Evolutionary conservation across 1,140 invertebrate species (phyloP).

Genomic region (Lineus longissimus): DNA sequence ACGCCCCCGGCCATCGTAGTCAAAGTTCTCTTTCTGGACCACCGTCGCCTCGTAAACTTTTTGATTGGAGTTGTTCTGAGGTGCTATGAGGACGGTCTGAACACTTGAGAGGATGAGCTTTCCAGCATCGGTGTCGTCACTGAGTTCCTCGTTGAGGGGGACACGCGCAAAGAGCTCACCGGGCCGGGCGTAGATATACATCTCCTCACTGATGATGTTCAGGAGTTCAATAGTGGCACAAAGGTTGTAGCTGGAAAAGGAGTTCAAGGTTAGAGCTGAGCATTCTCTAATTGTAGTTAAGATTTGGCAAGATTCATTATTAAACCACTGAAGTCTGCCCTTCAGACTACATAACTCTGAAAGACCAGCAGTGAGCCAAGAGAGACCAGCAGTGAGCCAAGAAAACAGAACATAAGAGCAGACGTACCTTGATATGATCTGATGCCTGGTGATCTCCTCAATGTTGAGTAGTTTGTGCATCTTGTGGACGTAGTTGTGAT

Average conservation of each 20-base stretch:
- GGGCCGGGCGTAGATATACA: constrained; percentile 25
- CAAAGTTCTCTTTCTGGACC: constrained; percentile 37
- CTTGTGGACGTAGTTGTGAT: constrained; percentile 46
- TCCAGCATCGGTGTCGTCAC: constrained; percentile 44
- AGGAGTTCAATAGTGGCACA: constrained; percentile 23
- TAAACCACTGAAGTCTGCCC: background rate
- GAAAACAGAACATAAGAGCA: background rate
- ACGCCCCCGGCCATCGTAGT: constrained; percentile 37
- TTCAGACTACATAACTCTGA: no score
- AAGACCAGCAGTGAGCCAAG: background rate
- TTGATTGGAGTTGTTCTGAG: constrained; percentile 1
- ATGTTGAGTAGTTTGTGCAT: constrained; percentile 46
- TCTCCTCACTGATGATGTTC: constrained; percentile 27
- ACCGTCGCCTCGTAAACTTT: constrained; percentile 41
- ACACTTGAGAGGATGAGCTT: constrained; percentile 41
- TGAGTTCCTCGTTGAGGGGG: constrained; percentile 36
- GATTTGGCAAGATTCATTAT: background rate
- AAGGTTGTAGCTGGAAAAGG: constrained; percentile 40
- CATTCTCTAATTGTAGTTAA: no score
- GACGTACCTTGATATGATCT: constrained; percentile 41
- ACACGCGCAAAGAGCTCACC: constrained; percentile 48
- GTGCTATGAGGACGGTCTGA: constrained; percentile 32
- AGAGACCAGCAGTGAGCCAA: background rate
- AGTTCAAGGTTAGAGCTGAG: constrained; percentile 11
- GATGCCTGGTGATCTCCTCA: constrained; percentile 44